phyloP scores from a whole-genome alignment of 1,140 invertebrate genomes.

The Antheraea pernyi region DNA sequence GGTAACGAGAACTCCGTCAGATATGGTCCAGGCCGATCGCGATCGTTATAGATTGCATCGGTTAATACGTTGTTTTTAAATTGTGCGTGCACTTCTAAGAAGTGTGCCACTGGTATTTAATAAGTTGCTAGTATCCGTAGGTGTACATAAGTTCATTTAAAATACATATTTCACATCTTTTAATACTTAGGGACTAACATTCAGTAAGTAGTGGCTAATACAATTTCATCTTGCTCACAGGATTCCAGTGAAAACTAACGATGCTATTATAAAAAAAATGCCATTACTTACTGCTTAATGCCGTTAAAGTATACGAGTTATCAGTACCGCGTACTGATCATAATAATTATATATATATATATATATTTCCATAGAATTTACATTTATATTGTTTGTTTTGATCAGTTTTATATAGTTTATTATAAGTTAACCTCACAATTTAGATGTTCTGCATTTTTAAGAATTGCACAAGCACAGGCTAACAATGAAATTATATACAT shows the following conservation, averaged over 20 bases:
- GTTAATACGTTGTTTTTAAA: background rate
- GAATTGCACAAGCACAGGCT: too few relatives aligned
- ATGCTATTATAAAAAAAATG: background rate
- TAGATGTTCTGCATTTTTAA: too few relatives aligned
- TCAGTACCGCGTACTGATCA: too few relatives aligned
- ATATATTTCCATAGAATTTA: too few relatives aligned
- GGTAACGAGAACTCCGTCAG: background rate
- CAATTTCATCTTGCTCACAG: slow-evolving; percentile 10
- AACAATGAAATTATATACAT: too few relatives aligned
- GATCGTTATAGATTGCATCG: slow-evolving; percentile 4
- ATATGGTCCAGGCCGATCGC: background rate
- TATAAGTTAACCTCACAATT: too few relatives aligned
- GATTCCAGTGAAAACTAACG: slow-evolving; percentile 18
- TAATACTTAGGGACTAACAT: background rate
- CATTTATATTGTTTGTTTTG: too few relatives aligned
- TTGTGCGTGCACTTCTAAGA: slow-evolving; percentile 49
- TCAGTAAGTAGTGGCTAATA: background rate
- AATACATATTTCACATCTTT: background rate
- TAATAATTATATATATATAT: too few relatives aligned
- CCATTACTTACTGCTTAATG: background rate
- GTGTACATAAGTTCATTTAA: slow-evolving; percentile 36
- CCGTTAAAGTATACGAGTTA: background rate
- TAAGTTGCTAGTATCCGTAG: slow-evolving; percentile 27
- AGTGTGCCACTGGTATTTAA: slow-evolving; percentile 43
- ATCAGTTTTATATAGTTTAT: too few relatives aligned